phyloP scores from a whole-genome alignment of 2,113 vertebrate species.

The Eurystomus gularis region DNA sequence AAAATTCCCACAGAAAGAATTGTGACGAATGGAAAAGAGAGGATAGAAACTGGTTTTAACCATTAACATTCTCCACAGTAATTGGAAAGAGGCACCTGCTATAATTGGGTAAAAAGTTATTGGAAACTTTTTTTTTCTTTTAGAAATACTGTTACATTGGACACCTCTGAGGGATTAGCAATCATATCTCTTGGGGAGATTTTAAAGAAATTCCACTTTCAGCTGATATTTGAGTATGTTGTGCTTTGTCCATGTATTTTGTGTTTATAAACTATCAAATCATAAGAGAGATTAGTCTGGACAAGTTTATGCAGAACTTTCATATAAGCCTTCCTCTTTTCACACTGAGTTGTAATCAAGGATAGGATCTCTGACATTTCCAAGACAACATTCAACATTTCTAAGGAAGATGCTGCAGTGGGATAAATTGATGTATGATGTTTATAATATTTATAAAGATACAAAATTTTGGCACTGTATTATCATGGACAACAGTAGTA shows the following conservation, averaged over 20 bases:
- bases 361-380: not conserved
- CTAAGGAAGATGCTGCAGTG: not conserved
- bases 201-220: not conserved
- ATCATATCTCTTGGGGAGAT: not conserved
- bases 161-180: not conserved
- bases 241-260: not conserved
- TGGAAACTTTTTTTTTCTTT: conserved; percentile 6
- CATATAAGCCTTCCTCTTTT: not conserved
- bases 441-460: not conserved
- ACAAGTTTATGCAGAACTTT: not conserved
- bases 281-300: not conserved
- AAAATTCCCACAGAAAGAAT: conserved; percentile 64
- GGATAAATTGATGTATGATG: not conserved
- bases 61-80: not conserved
- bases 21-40: conserved; percentile 42
- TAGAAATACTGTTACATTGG: not conserved
- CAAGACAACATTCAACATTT: not conserved
- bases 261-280: not conserved
- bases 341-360: not conserved
- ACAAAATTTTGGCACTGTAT: not conserved
- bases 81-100: conserved; percentile 37
- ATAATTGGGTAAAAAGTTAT: not conserved
- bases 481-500: not conserved
- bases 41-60: conserved; percentile 8
- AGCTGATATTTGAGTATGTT: not conserved